phyloP scores from a whole-genome alignment of 1,140 invertebrate genomes.

The Thaumatotibia leucotreta region DNA sequence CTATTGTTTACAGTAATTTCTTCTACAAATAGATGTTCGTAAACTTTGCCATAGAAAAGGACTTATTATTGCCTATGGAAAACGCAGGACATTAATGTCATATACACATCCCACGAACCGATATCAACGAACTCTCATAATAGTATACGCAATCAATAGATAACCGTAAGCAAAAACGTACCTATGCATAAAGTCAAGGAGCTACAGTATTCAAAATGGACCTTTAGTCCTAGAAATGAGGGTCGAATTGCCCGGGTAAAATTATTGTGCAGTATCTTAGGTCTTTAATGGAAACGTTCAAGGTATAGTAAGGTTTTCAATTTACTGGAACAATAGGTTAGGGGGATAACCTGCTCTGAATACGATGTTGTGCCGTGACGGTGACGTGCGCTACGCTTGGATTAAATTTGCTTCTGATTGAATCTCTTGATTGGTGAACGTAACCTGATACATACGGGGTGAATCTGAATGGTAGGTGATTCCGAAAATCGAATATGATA shows the following conservation, averaged over 20 bases:
- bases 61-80: no score
- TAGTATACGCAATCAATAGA: background rate
- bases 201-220: background rate
- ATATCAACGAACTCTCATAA: no score
- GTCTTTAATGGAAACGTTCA: conserved; percentile 1
- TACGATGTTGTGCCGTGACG: background rate
- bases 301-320: conserved; percentile 21
- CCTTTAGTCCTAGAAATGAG: background rate
- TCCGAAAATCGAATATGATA: no score
- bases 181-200: background rate
- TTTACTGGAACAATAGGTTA: conserved; percentile 22
- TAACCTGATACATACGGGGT: background rate
- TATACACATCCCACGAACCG: no score
- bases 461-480: background rate
- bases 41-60: no score
- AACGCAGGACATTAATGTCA: no score
- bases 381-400: background rate
- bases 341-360: background rate
- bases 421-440: background rate
- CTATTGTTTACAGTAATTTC: no score
- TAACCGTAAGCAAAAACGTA: background rate
- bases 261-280: background rate
- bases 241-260: background rate
- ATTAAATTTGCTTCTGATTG: conserved; percentile 1
- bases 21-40: no score